Evolutionary conservation across 2,113 vertebrate species (phyloP).

Genomic region (Pan troglodytes): NHGRI_mPanTro3-v2.1_pri NC_072412.2:33469001-33469500

Average conservation of each 20-base stretch:
- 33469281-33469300: not conserved
- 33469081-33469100: not conserved
- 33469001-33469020: not conserved
- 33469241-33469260: not conserved
- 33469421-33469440: not conserved
- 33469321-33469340: not conserved
- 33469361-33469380: not conserved
- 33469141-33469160: not conserved
- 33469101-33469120: not conserved
- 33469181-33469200: rapidly evolving
- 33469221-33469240: not conserved
- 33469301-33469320: not conserved
- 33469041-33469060: not conserved
- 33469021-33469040: not conserved
- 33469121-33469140: not conserved
- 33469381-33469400: not conserved
- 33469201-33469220: not conserved
- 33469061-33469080: not conserved
- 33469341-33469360: not conserved
- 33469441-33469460: too few species aligned
- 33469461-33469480: not conserved
- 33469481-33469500: not conserved
- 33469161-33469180: not conserved
- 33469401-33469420: not conserved
- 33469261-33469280: not conserved